Percentiles rank a stretch among this genome's conserved stretches.
phyloP scores from a whole-genome alignment of 2,113 vertebrate genomes.

The Nycticebus coucang region DNA sequence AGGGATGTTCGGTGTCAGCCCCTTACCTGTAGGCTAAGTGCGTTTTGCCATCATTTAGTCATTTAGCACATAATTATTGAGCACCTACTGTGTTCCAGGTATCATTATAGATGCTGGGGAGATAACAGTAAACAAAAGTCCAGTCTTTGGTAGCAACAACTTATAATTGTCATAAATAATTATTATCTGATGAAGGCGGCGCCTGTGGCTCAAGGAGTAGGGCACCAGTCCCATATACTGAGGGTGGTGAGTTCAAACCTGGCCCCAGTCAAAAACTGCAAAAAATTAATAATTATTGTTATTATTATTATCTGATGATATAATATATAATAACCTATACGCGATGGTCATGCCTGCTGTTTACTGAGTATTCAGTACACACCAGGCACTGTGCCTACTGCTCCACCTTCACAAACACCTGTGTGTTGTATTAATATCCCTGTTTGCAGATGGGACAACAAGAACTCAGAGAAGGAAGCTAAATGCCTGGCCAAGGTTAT shows the following conservation, averaged over 20 bases:
- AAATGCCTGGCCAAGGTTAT: background rate
- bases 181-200: background rate
- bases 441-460: background rate
- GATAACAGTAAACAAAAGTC: background rate
- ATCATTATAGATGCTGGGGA: background rate
- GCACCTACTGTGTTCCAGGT: background rate
- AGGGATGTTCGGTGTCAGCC: background rate
- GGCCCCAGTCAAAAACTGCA: too few species aligned
- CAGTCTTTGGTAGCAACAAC: too few species aligned
- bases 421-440: background rate
- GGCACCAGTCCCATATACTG: too few species aligned
- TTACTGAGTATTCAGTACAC: accelerated
- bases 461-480: background rate
- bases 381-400: background rate
- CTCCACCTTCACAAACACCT: background rate
- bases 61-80: background rate
- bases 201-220: too few species aligned
- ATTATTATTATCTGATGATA: background rate
- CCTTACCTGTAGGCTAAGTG: background rate
- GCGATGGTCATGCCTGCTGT: too few species aligned
- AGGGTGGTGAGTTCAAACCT: too few species aligned
- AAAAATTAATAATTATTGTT: too few species aligned
- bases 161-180: background rate
- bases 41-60: background rate
- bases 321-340: too few species aligned